phyloP scores from a whole-genome alignment of 2,113 vertebrate species.

The Leptodactylus fuscus region DNA sequence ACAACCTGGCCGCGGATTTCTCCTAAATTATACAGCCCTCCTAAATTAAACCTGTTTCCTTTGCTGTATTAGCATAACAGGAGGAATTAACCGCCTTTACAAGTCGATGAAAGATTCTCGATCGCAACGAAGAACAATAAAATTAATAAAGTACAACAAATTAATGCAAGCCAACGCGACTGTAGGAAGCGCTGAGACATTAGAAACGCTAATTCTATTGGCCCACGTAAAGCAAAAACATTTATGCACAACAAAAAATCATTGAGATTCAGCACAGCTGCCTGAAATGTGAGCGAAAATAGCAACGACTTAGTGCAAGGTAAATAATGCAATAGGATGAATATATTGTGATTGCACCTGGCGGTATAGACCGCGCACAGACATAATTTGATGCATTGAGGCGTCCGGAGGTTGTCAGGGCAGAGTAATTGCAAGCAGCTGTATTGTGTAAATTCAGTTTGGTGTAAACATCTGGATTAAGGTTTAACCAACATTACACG shows the following conservation, averaged over 20 bases:
- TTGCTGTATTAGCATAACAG: not conserved
- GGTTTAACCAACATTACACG: conserved; percentile 13
- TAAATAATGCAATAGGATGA: conserved; percentile 2
- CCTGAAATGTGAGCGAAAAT: not conserved
- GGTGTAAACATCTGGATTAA: conserved; percentile 33
- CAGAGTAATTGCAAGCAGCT: conserved; percentile 18
- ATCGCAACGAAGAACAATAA: conserved; percentile 8
- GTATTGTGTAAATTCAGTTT: conserved; percentile 15
- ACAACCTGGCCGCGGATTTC: not conserved
- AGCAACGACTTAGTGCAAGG: not conserved
- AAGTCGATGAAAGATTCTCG: not conserved
- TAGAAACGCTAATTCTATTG: not conserved
- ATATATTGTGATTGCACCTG: conserved; percentile 12
- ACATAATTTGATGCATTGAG: not conserved
- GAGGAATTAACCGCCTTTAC: not conserved
- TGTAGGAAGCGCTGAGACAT: not conserved
- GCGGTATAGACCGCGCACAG: not conserved
- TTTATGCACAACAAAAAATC: not conserved
- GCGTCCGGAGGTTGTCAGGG: not conserved
- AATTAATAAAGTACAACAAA: conserved; percentile 35
- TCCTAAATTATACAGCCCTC: not conserved
- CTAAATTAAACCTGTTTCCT: not conserved
- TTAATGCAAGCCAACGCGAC: conserved; percentile 18
- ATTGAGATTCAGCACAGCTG: conserved; percentile 33
- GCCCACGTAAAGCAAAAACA: not conserved